These are phyloP conservation scores for Rhabdomys dilectus DNA, from an alignment of 2,113 vertebrate species.

Conservation along the genomic window DNA sequence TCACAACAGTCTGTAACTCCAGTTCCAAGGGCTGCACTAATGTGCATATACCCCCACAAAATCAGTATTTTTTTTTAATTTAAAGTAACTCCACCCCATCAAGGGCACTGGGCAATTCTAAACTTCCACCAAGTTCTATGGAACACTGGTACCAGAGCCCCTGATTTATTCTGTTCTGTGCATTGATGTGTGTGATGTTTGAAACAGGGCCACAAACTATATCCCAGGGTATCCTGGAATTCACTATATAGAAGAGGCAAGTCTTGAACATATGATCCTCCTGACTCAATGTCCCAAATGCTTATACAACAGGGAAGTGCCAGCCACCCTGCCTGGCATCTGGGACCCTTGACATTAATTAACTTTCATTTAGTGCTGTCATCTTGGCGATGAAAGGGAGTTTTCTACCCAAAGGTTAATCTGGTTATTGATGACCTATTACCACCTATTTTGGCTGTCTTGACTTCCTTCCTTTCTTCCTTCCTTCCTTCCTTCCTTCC, in stretches of 20 bases:
- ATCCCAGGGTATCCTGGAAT: neutral
- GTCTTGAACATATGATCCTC: neutral
- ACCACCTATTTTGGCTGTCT: neutral
- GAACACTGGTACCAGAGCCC: neutral
- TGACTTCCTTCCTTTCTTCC: too few relatives aligned
- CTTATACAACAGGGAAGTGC: neutral
- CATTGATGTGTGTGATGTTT: neutral
- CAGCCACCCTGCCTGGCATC: neutral
- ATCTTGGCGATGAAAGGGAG: slow-evolving; percentile 2
- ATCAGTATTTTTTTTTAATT: neutral
- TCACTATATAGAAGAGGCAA: neutral
- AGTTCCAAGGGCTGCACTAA: neutral
- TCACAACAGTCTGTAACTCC: neutral
- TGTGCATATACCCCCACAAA: neutral
- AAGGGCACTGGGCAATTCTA: neutral
- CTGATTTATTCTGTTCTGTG: neutral
- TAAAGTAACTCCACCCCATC: neutral
- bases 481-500: neutral
- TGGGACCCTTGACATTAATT: neutral
- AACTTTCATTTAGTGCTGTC: neutral
- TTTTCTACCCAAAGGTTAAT: neutral
- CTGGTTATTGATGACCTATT: neutral
- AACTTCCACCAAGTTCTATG: neutral
- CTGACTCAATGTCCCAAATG: neutral
- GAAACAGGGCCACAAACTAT: neutral